These are phyloP conservation scores for Galemys pyrenaicus DNA, from an alignment of 2,113 vertebrate genomes.

Conservation along the genomic window DNA sequence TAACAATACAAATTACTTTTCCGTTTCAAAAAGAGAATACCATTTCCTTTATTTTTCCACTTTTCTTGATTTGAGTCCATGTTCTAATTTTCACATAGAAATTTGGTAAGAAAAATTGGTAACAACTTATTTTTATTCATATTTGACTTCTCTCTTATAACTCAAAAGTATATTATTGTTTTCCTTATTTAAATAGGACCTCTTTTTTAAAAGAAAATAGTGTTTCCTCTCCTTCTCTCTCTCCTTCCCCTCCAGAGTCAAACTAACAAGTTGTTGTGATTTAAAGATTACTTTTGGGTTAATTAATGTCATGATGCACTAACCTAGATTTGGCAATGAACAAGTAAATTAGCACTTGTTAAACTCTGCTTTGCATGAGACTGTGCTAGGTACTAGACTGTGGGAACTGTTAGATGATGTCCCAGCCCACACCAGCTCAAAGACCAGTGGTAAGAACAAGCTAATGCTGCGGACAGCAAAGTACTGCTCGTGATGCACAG, in stretches of 20 bases:
- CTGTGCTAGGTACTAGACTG: not conserved
- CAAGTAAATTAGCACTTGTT: not conserved
- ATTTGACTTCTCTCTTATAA: not conserved
- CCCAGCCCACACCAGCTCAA: not conserved
- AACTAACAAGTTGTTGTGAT: not conserved
- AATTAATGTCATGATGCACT: not conserved
- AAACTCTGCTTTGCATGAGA: not conserved
- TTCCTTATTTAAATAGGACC: not conserved
- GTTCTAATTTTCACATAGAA: not conserved
- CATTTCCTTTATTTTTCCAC: not conserved
- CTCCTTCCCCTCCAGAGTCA: not conserved
- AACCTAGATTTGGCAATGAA: not conserved
- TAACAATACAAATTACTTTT: not conserved
- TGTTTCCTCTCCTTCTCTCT: not conserved
- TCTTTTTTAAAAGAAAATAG: not conserved
- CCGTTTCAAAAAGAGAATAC: slow-evolving; percentile 46
- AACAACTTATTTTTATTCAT: slow-evolving; percentile 13
- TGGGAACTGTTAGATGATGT: not conserved
- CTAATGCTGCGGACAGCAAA: not conserved
- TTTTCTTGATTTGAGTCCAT: slow-evolving; percentile 24
- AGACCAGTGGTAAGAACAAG: not conserved
- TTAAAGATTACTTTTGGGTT: not conserved
- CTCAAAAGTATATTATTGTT: not conserved
- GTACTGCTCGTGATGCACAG: not conserved
- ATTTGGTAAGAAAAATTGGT: not conserved